Evolutionary conservation across 2,888 invertebrate genomes (phyloP).

Genomic region (Mesorhabditis sp.): DNA sequence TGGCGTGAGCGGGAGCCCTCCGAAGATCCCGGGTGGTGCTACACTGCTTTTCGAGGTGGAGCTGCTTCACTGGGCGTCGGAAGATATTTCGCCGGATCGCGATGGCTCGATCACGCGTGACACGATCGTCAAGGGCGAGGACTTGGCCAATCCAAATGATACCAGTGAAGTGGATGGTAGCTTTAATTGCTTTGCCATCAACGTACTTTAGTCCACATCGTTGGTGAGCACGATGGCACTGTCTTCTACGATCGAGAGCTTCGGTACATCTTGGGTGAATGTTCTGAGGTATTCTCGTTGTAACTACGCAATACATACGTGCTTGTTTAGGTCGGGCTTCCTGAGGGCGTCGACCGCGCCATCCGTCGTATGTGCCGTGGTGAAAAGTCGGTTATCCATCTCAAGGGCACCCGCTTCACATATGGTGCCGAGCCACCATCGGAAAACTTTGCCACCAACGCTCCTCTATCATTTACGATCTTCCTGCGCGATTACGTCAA

Average conservation of each 20-base stretch:
- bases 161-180: slow-evolving; percentile 80
- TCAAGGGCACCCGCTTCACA: slow-evolving; percentile 42
- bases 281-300: slow-evolving; percentile 65
- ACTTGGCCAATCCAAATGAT: slow-evolving; percentile 74
- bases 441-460: slow-evolving; percentile 74
- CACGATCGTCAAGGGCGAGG: slow-evolving; percentile 70
- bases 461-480: slow-evolving; percentile 76
- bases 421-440: slow-evolving; percentile 61
- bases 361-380: slow-evolving; percentile 65
- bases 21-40: slow-evolving; percentile 81
- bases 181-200: slow-evolving; percentile 20
- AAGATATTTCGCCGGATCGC: slow-evolving; percentile 80
- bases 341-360: slow-evolving; percentile 78
- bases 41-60: slow-evolving; percentile 79
- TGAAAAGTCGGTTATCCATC: slow-evolving; percentile 45
- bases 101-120: slow-evolving; percentile 78
- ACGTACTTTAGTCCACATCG: slow-evolving; percentile 69
- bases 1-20: slow-evolving; percentile 77
- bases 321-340: slow-evolving; percentile 64
- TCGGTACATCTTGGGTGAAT: slow-evolving; percentile 81
- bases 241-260: slow-evolving; percentile 79
- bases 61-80: slow-evolving; percentile 59
- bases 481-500: slow-evolving; percentile 80
- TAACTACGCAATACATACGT: not conserved
- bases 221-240: slow-evolving; percentile 69